These are phyloP conservation scores for Caenorhabditis sulstoni DNA, from an alignment of 2,888 invertebrate genomes.

Conservation along the genomic window DNA sequence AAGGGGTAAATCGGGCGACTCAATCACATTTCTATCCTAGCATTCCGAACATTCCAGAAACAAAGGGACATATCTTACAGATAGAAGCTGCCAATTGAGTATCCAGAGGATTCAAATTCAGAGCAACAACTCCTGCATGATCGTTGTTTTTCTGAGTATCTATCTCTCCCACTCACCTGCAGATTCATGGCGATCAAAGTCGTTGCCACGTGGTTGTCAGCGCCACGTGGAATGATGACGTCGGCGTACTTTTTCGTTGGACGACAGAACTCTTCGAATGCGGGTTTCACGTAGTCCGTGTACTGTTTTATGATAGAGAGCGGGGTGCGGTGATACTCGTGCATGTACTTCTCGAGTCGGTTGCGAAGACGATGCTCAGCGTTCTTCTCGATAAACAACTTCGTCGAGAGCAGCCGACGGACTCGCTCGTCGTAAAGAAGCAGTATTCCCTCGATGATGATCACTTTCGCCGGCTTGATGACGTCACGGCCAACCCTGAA, in stretches of 20 bases:
- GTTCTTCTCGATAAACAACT: constrained; percentile 98
- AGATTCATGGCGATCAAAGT: constrained; percentile 97
- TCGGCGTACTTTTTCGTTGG: constrained; percentile 99
- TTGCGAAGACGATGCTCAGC: constrained; percentile 96
- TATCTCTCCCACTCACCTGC: constrained; percentile 83
- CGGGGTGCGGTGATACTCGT: constrained; percentile 83
- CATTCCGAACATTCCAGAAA: not conserved
- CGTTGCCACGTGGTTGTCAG: constrained; percentile 96
- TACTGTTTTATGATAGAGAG: constrained; percentile 44
- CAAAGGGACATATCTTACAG: constrained; percentile 27
- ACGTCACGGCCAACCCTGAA: constrained; percentile 56
- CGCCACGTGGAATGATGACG: constrained; percentile 98
- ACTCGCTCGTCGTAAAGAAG: constrained; percentile 97
- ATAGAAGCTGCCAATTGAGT: constrained; percentile 7
- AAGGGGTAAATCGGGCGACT: not conserved
- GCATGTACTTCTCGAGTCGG: constrained; percentile 84
- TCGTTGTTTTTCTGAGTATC: not conserved
- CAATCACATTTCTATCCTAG: constrained; percentile 20
- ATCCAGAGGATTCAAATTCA: constrained; percentile 22
- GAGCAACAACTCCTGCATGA: constrained; percentile 30
- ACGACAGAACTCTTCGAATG: constrained; percentile 88
- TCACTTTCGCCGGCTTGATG: constrained; percentile 64
- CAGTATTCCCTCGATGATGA: constrained; percentile 92
- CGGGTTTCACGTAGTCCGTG: constrained; percentile 93
- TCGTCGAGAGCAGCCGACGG: constrained; percentile 96